Conservation (phyloP, 2,113 vertebrate species). For the Dicentrarchus labrax region DNA sequence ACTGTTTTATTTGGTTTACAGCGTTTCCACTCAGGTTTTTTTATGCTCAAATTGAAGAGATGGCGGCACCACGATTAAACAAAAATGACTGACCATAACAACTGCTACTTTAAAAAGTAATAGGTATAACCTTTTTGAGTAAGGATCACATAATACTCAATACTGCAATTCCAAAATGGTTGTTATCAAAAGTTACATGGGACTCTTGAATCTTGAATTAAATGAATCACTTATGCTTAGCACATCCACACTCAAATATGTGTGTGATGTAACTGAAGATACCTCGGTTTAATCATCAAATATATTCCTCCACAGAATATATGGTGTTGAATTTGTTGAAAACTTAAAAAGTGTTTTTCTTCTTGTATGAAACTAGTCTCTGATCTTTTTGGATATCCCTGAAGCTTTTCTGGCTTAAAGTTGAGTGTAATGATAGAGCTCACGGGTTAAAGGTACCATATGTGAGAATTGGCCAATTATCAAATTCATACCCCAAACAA, state of each 20-base stretch:
- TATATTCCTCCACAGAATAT: neutral
- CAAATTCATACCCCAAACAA: too few species aligned
- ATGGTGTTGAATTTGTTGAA: neutral
- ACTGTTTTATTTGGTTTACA: neutral
- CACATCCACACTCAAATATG: neutral
- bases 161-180: neutral
- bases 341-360: neutral
- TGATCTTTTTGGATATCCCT: conserved; percentile 10
- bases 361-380: conserved; percentile 10
- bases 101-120: neutral
- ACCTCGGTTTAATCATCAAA: neutral
- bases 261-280: neutral
- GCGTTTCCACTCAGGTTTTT: too few species aligned
- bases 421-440: neutral
- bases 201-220: neutral
- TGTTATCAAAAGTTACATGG: neutral
- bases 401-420: neutral
- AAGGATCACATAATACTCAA: neutral
- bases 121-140: too few species aligned
- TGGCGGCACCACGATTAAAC: neutral
- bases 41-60: too few species aligned
- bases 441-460: too few species aligned
- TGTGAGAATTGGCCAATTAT: too few species aligned
- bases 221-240: neutral
- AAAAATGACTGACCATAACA: neutral